A percentile compares a stretch with the other conserved stretches of the same genome.
Conservation (phyloP, 2,888 invertebrate species). For the Pterostichus niger region DNA sequence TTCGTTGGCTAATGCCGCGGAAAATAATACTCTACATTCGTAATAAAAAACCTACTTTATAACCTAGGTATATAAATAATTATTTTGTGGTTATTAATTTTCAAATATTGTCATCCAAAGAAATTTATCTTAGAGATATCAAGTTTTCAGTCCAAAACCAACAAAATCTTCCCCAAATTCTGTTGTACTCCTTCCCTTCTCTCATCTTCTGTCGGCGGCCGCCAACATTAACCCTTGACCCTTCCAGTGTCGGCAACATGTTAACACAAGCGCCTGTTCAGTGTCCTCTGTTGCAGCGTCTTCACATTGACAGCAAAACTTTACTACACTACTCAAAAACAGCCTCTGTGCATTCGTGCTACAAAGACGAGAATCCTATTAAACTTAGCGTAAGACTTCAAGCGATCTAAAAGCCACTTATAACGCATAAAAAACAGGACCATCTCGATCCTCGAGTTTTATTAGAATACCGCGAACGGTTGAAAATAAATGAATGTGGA, state of each 20-base stretch:
- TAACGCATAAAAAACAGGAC: slow-evolving; percentile 48
- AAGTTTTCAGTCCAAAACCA: too few species aligned
- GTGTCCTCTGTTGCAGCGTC: slow-evolving; percentile 23
- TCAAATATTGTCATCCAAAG: too few species aligned
- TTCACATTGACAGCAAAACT: slow-evolving; percentile 13
- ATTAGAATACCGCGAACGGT: slow-evolving; percentile 48
- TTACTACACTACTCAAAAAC: background rate
- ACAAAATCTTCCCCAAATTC: background rate
- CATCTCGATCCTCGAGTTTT: slow-evolving; percentile 50
- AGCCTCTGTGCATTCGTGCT: background rate
- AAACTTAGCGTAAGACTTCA: slow-evolving; percentile 13
- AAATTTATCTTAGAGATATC: too few species aligned
- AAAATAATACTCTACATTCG: too few species aligned
- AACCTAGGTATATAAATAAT: too few species aligned
- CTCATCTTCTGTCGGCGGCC: slow-evolving; percentile 1
- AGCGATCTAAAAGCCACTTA: slow-evolving; percentile 58
- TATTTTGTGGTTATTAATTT: too few species aligned
- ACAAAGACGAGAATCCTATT: slow-evolving; percentile 24
- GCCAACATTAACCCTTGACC: slow-evolving; percentile 43
- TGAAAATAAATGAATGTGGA: slow-evolving; percentile 35
- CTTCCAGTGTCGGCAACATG: slow-evolving; percentile 46
- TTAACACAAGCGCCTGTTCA: slow-evolving; percentile 50
- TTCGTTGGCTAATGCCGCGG: too few species aligned
- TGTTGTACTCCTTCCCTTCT: background rate
- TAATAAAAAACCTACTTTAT: too few species aligned